Conservation (phyloP, 2,113 vertebrate species). For the Psittacula cyanocephala region DNA sequence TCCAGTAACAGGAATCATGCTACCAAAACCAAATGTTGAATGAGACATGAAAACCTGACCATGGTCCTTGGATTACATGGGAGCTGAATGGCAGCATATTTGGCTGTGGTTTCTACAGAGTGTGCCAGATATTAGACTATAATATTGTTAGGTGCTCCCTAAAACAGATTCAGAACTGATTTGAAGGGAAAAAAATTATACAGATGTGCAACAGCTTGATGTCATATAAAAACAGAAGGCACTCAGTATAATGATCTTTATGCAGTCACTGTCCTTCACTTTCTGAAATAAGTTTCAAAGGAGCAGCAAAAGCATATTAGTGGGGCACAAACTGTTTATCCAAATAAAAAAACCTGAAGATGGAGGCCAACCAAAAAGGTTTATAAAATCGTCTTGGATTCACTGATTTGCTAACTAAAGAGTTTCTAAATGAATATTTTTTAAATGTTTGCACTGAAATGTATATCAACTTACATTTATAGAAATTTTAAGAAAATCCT, state of each 20-base stretch:
- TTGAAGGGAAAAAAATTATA: not conserved
- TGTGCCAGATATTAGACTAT: not conserved
- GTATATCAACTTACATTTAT: not conserved
- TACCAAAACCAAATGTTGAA: not conserved
- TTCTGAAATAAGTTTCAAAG: not conserved
- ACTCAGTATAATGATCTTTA: not conserved
- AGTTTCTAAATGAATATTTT: not conserved
- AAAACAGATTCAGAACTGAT: not conserved
- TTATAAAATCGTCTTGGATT: rapidly evolving
- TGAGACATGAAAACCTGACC: not conserved
- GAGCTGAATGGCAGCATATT: not conserved
- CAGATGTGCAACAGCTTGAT: not conserved
- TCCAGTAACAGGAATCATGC: not conserved
- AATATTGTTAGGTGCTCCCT: not conserved
- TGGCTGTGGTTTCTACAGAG: not conserved
- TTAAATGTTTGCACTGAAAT: not conserved
- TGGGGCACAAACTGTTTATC: not conserved
- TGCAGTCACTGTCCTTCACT: not conserved
- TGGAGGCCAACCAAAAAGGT: not conserved
- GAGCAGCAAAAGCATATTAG: not conserved
- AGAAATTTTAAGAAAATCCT: not conserved
- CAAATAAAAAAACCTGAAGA: not conserved
- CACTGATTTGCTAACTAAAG: not conserved
- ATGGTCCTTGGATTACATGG: not conserved
- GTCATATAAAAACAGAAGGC: not conserved